A percentile compares a stretch with the other conserved stretches of the same genome.
Evolutionary conservation across 1,140 invertebrate species (phyloP).

Genomic region (Hypothenemus hampei): DNA sequence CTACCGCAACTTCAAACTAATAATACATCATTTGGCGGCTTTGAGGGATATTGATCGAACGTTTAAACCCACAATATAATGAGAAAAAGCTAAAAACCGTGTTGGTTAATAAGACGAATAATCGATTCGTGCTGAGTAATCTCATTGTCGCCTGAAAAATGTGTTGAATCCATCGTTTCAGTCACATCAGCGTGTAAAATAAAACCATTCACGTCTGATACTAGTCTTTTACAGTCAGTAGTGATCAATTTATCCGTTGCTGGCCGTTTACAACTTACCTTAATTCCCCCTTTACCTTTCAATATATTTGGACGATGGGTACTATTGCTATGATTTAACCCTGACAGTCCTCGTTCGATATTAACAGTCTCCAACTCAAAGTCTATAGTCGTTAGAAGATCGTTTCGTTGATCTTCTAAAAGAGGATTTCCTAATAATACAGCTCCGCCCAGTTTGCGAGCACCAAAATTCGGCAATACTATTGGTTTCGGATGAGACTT

Average conservation of each 20-base stretch:
- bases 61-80: conserved; percentile 1
- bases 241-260: conserved; percentile 28
- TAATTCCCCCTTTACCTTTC: conserved; percentile 31
- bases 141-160: conserved; percentile 34
- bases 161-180: conserved; percentile 31
- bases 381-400: conserved; percentile 31
- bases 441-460: conserved; percentile 33
- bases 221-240: conserved; percentile 33
- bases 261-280: conserved; percentile 32
- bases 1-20: conserved; percentile 1
- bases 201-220: conserved; percentile 33
- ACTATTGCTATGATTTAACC: conserved; percentile 26
- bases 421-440: conserved; percentile 32
- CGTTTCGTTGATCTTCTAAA: conserved; percentile 33
- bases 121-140: conserved; percentile 32
- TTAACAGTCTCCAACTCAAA: conserved; percentile 23
- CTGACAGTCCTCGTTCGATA: conserved; percentile 23
- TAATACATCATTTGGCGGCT: conserved; percentile 16
- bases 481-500: conserved; percentile 36
- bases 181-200: conserved; percentile 35
- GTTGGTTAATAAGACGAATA: conserved; percentile 16
- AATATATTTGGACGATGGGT: conserved; percentile 31
- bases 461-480: conserved; percentile 31
- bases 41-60: conserved; percentile 1
- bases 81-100: conserved; percentile 20